Evolutionary conservation across 2,888 invertebrate species (phyloP).

Genomic region (Volucella zonaria): DNA sequence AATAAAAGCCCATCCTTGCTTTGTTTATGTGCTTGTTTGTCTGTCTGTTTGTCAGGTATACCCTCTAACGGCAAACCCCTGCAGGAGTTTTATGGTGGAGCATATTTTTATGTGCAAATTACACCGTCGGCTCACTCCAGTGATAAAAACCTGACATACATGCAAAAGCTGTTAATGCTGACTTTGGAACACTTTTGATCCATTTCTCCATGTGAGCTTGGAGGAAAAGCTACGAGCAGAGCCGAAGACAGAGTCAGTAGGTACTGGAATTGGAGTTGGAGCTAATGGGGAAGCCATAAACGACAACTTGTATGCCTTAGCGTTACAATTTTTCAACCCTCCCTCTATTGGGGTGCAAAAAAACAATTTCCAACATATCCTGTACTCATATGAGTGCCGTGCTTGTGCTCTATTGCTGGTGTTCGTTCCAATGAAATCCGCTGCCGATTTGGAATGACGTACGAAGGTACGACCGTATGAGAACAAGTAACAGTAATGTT

Average conservation of each 20-base stretch:
- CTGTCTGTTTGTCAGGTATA: constrained; percentile 4
- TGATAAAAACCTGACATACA: constrained; percentile 58
- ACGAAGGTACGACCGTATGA: neutral
- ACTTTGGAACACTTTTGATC: constrained; percentile 56
- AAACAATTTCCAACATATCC: constrained; percentile 71
- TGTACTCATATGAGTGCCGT: constrained; percentile 11
- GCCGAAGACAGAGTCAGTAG: neutral
- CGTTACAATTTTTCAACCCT: constrained; percentile 10
- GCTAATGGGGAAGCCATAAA: too few species aligned
- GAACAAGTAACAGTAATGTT: constrained; percentile 48
- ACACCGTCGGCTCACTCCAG: constrained; percentile 8
- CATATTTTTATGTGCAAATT: constrained; percentile 62
- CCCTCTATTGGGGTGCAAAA: constrained; percentile 29
- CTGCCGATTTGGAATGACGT: constrained; percentile 42
- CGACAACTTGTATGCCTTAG: constrained; percentile 2
- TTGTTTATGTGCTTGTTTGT: neutral
- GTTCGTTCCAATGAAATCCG: constrained; percentile 35
- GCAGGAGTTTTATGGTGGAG: constrained; percentile 1
- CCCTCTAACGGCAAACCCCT: too few species aligned
- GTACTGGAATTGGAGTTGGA: too few species aligned
- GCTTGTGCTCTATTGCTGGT: constrained; percentile 39
- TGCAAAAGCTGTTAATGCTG: constrained; percentile 70
- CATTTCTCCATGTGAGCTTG: neutral
- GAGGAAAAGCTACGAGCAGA: neutral
- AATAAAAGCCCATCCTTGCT: constrained; percentile 53